A percentile compares a stretch with the other conserved stretches of the same genome.
Evolutionary conservation across 1,140 invertebrate genomes (phyloP).

Genomic region (Coelopa frigida): DNA sequence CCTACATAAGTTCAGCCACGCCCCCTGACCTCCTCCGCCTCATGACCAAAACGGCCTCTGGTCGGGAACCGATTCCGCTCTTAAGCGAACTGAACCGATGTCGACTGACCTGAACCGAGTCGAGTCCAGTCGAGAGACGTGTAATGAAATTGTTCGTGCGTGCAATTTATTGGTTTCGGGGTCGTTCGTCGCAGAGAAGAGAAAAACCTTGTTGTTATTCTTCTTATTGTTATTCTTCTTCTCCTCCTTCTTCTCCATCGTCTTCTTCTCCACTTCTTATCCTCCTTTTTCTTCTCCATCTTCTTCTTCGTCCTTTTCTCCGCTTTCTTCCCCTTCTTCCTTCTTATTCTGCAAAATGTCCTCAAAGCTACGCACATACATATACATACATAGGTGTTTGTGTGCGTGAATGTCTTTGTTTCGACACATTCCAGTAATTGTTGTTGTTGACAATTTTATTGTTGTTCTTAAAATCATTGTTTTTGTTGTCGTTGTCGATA

Average conservation of each 20-base stretch:
- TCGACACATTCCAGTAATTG: background rate
- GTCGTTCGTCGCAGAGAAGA: background rate
- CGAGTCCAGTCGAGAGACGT: too few species aligned
- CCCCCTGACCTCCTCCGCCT: too few species aligned
- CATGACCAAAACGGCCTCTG: too few species aligned
- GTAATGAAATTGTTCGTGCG: conserved; percentile 3
- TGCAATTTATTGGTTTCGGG: conserved; percentile 2
- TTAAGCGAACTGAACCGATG: too few species aligned
- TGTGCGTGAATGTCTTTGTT: background rate
- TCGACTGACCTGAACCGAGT: too few species aligned
- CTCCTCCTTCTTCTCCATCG: background rate
- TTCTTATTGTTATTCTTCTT: background rate
- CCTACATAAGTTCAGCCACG: too few species aligned
- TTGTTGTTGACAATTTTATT: conserved; percentile 6
- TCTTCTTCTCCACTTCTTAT: background rate
- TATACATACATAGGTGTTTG: background rate
- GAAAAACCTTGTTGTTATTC: background rate
- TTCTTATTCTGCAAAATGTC: background rate
- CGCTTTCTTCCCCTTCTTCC: background rate
- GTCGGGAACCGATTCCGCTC: too few species aligned
- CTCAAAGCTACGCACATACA: background rate
- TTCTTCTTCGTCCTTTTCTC: background rate
- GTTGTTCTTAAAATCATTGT: background rate
- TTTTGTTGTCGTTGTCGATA: background rate
- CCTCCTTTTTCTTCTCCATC: background rate